phyloP scores from a whole-genome alignment of 1,140 invertebrate species.

The Eubasilissa regina region DNA sequence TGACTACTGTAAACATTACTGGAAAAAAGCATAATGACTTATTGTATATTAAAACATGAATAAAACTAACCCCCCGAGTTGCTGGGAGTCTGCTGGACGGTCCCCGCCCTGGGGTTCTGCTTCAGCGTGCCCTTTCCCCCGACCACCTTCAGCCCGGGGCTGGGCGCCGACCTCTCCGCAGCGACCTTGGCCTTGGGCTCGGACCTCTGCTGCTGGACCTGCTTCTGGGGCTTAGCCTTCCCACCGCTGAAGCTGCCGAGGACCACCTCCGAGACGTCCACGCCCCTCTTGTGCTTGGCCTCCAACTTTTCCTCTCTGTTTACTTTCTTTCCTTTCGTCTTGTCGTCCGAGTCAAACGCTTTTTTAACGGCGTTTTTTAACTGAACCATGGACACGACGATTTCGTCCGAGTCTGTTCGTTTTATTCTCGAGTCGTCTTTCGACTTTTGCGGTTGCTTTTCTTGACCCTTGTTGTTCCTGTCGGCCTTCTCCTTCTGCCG shows the following conservation, averaged over 20 bases:
- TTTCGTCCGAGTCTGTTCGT: constrained; percentile 27
- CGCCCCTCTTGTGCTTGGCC: constrained; percentile 25
- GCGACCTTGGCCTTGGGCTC: not conserved
- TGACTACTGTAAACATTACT: no score
- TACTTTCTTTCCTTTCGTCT: not conserved
- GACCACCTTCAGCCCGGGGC: constrained; percentile 24
- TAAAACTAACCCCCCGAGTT: not conserved
- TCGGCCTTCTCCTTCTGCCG: constrained; percentile 62
- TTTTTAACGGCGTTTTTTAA: constrained; percentile 62
- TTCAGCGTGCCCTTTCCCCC: constrained; percentile 31
- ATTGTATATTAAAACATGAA: no score
- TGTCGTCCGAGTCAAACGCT: constrained; percentile 47
- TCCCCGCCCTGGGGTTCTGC: not conserved
- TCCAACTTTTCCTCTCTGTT: not conserved
- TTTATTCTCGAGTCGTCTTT: constrained; percentile 26
- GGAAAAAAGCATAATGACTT: no score
- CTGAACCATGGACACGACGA: constrained; percentile 62
- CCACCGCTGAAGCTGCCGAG: not conserved
- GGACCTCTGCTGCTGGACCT: not conserved
- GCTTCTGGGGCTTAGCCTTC: no score
- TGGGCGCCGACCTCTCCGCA: constrained; percentile 3
- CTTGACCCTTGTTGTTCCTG: constrained; percentile 39
- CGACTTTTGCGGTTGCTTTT: not conserved
- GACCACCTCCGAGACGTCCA: not conserved
- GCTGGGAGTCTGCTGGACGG: not conserved